phyloP scores from a whole-genome alignment of 2,888 invertebrate species.

The Caenorhabditis sp. region DNA sequence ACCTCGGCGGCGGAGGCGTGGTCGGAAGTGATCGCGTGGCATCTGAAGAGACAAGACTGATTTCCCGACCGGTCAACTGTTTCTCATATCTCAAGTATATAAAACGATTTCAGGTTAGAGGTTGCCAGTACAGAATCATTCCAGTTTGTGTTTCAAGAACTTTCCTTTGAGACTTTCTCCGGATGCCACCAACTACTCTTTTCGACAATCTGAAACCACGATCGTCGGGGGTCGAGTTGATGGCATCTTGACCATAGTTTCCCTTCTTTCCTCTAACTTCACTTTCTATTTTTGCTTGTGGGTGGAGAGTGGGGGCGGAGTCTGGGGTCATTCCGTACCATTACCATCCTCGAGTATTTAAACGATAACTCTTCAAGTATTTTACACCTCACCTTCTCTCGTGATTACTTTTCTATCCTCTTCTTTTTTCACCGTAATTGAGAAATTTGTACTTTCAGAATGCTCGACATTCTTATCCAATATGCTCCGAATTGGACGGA shows the following conservation, averaged over 20 bases:
- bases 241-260: constrained; percentile 42
- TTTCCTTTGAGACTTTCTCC: background rate
- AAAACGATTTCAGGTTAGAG: constrained; percentile 28
- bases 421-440: background rate
- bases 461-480: constrained; percentile 68
- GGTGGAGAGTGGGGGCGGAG: constrained; percentile 32
- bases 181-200: constrained; percentile 42
- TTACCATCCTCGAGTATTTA: constrained; percentile 3
- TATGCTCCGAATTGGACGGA: constrained; percentile 71
- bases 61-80: constrained; percentile 50
- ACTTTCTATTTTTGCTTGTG: constrained; percentile 22
- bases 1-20: constrained; percentile 31
- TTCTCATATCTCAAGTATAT: constrained; percentile 43
- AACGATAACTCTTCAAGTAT: background rate
- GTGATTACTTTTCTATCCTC: background rate
- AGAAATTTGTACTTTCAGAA: constrained; percentile 38
- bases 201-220: constrained; percentile 13
- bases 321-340: background rate
- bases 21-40: constrained; percentile 34
- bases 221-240: constrained; percentile 64
- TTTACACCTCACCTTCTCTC: background rate
- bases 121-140: background rate
- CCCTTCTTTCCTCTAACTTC: background rate
- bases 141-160: background rate
- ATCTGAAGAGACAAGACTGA: background rate